phyloP scores from a whole-genome alignment of 1,140 invertebrate genomes.

The Brachionus calyciflorus region DNA sequence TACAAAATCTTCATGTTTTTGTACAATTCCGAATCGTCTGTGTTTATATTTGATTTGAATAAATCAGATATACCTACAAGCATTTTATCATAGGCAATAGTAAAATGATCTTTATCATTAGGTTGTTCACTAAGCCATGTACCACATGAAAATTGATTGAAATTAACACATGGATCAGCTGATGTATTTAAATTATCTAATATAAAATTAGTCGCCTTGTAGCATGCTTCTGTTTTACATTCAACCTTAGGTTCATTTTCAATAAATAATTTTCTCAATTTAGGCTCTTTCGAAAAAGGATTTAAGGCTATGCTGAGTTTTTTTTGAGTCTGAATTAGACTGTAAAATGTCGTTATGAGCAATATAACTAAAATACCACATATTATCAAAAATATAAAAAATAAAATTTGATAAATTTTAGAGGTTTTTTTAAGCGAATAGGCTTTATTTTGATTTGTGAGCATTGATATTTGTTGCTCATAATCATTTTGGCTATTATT shows the following conservation, averaged over 20 bases:
- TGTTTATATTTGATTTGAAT: neutral
- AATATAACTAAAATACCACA: neutral
- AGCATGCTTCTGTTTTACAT: conserved; percentile 9
- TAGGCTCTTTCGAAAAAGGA: too few relatives aligned
- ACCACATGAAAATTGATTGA: conserved; percentile 44
- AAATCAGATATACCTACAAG: neutral
- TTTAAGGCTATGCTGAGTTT: neutral
- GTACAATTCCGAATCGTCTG: neutral
- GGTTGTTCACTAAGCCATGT: neutral
- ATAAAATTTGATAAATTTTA: neutral
- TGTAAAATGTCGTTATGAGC: neutral
- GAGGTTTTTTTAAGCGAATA: neutral
- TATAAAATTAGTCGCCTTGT: conserved; percentile 33
- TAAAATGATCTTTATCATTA: conserved; percentile 24
- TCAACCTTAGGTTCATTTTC: neutral
- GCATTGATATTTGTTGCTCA: neutral
- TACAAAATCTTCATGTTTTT: conserved; percentile 16
- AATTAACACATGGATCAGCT: conserved; percentile 39
- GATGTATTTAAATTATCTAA: conserved; percentile 3
- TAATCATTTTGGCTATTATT: neutral
- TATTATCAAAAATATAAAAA: neutral
- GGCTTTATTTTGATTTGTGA: neutral
- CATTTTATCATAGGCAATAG: conserved; percentile 40
- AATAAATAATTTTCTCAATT: neutral
- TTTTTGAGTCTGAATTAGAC: neutral